phyloP scores from a whole-genome alignment of 2,888 invertebrate species.

The Micoletzkya japonica region DNA sequence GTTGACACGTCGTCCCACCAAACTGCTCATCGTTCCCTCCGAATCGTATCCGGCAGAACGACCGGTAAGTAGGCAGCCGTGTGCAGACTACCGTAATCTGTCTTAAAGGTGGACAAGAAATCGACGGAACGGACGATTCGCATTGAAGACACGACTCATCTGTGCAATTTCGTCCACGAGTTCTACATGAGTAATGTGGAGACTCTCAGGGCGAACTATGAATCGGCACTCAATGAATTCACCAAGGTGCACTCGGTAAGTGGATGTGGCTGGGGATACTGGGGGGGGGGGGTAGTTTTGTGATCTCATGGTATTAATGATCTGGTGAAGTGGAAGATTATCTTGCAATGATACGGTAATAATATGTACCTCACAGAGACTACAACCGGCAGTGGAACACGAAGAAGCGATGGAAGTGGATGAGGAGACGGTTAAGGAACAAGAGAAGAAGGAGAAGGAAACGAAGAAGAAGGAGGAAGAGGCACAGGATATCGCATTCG shows the following conservation, averaged over 20 bases:
- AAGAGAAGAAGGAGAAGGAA: slow-evolving; percentile 32
- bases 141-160: slow-evolving; percentile 86
- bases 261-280: slow-evolving; percentile 26
- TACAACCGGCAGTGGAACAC: background rate
- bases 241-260: background rate
- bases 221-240: slow-evolving; percentile 34
- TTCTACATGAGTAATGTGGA: slow-evolving; percentile 76
- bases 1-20: slow-evolving; percentile 80
- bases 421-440: slow-evolving; percentile 35
- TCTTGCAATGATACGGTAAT: background rate
- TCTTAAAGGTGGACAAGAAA: slow-evolving; percentile 45
- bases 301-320: background rate
- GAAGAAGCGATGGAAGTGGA: slow-evolving; percentile 24
- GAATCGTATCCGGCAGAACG: slow-evolving; percentile 77
- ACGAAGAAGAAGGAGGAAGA: slow-evolving; percentile 31
- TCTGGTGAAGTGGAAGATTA: background rate
- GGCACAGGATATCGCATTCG: slow-evolving; percentile 51
- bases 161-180: slow-evolving; percentile 91
- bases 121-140: slow-evolving; percentile 68
- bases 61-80: slow-evolving; percentile 63
- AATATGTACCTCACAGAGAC: slow-evolving; percentile 3
- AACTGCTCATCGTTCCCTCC: slow-evolving; percentile 78
- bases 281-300: slow-evolving; percentile 33
- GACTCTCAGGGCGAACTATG: slow-evolving; percentile 43
- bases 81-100: too few species aligned